Conservation (phyloP, 2,797 vertebrate genomes). For the Silurus lanzhouensis region DNA sequence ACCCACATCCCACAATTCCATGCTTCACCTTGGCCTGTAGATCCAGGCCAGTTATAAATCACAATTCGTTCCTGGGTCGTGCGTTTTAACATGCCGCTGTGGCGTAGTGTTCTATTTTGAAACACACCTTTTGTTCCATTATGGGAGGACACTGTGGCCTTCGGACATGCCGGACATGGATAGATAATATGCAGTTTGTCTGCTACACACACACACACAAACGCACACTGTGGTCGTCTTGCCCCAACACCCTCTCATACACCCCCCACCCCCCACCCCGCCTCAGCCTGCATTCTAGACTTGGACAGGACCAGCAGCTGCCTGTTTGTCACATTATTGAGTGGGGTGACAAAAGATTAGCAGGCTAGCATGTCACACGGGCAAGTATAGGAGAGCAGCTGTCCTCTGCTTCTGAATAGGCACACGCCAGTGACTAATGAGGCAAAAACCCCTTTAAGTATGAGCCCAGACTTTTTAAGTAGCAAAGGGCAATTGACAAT, state of each 20-base stretch:
- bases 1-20: slow-evolving; percentile 35
- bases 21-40: slow-evolving; percentile 24
- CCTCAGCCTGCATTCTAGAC: slow-evolving; percentile 39
- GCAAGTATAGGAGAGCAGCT: slow-evolving; percentile 47
- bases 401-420: slow-evolving; percentile 11
- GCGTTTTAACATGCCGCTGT: slow-evolving; percentile 65
- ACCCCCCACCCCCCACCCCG: slow-evolving; percentile 15
- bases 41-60: slow-evolving; percentile 48
- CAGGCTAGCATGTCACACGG: slow-evolving; percentile 54
- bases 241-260: neutral
- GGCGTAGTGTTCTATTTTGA: slow-evolving; percentile 74
- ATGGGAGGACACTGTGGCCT: slow-evolving; percentile 62
- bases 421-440: slow-evolving; percentile 10
- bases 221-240: slow-evolving; percentile 16
- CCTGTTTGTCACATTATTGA: slow-evolving; percentile 71
- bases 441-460: slow-evolving; percentile 15
- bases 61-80: slow-evolving; percentile 55
- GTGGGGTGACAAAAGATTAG: slow-evolving; percentile 67
- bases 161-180: slow-evolving; percentile 62
- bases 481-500: slow-evolving; percentile 19
- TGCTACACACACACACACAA: slow-evolving; percentile 48
- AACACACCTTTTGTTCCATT: slow-evolving; percentile 59
- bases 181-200: slow-evolving; percentile 52
- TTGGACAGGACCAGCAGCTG: slow-evolving; percentile 41
- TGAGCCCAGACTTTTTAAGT: slow-evolving; percentile 7